Evolutionary conservation across 2,888 invertebrate species (phyloP).

Genomic region (Pandemis corylana): DNA sequence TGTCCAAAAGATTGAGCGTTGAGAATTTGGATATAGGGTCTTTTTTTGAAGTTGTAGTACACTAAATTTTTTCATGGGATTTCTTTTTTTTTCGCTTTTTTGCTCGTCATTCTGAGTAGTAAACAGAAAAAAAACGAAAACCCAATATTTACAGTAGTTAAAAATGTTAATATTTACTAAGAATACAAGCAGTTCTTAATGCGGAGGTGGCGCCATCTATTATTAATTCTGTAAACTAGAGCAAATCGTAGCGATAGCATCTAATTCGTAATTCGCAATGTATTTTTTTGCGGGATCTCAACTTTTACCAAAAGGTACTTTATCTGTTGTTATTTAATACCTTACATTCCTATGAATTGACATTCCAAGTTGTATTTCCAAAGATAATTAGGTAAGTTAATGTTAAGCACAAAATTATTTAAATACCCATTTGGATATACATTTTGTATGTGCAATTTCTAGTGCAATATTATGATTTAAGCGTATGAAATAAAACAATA

Average conservation of each 20-base stretch:
- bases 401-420: constrained; percentile 51
- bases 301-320: background rate
- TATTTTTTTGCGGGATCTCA: background rate
- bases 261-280: background rate
- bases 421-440: constrained; percentile 41
- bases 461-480: constrained; percentile 59
- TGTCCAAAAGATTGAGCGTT: no score
- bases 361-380: constrained; percentile 18
- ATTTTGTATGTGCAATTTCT: constrained; percentile 57
- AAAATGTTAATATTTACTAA: no score
- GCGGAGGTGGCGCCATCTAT: background rate
- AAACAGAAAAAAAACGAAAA: no score
- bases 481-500: constrained; percentile 26
- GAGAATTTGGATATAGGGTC: no score
- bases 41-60: no score
- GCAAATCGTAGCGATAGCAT: background rate
- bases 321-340: background rate
- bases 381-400: constrained; percentile 20
- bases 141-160: no score
- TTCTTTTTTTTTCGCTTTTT: no score
- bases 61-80: no score
- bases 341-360: background rate
- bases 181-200: background rate
- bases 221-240: background rate
- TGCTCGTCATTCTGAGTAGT: no score